Evolutionary conservation across 2,797 vertebrate species (phyloP).

Genomic region (Coregonus ussuriensis): DNA sequence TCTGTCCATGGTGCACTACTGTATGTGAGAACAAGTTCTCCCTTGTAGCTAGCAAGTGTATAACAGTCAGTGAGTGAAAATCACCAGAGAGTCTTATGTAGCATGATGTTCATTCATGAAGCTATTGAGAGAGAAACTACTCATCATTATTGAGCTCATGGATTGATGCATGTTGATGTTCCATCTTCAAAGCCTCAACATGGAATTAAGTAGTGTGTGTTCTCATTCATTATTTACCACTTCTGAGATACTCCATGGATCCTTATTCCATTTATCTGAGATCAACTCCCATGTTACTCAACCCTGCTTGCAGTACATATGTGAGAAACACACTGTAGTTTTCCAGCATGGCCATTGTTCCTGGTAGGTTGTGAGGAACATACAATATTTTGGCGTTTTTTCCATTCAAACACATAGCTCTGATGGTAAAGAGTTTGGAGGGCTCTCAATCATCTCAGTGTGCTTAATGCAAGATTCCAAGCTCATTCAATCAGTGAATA

Average conservation of each 20-base stretch:
- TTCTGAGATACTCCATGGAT: conserved; percentile 27
- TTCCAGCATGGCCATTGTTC: neutral
- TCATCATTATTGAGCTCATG: neutral
- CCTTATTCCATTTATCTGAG: neutral
- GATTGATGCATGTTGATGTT: neutral
- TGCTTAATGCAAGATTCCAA: conserved; percentile 11
- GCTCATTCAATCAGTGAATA: conserved; percentile 25
- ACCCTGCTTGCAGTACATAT: neutral
- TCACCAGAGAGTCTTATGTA: neutral
- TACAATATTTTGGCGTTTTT: neutral
- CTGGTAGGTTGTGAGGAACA: neutral
- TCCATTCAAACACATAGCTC: neutral
- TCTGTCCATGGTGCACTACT: neutral
- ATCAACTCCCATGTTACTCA: neutral
- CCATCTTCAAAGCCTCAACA: conserved; percentile 9
- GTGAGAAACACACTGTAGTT: neutral
- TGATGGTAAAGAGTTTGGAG: neutral
- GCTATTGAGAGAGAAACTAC: conserved; percentile 6
- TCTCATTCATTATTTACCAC: neutral
- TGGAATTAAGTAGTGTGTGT: neutral
- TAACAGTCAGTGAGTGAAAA: neutral
- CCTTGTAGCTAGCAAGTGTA: neutral
- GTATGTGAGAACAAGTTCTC: neutral
- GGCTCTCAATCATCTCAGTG: neutral
- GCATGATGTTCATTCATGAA: conserved; percentile 15